These are phyloP conservation scores for Drosophila neocordata DNA, from an alignment of 1,140 invertebrate genomes.

Conservation along the genomic window DNA sequence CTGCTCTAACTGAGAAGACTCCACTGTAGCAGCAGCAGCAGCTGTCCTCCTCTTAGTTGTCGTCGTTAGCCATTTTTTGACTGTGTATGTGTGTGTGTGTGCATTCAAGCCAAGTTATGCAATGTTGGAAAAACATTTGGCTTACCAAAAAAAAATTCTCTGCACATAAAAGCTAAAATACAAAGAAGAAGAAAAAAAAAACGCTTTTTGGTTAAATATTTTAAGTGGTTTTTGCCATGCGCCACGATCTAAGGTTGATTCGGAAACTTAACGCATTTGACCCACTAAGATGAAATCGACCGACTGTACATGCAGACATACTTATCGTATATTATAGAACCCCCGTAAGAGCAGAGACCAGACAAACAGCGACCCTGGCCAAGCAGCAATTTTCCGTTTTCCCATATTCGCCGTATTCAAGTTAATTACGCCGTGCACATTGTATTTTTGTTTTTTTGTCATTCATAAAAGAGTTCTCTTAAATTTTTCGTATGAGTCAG, in stretches of 20 bases:
- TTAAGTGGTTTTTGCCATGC: constrained; percentile 76
- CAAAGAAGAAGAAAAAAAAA: too few species aligned
- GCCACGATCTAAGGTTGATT: constrained; percentile 55
- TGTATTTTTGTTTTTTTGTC: constrained; percentile 40
- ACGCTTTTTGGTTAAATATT: constrained; percentile 71
- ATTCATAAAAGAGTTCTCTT: constrained; percentile 53
- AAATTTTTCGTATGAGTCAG: constrained; percentile 3
- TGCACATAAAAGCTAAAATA: constrained; percentile 7
- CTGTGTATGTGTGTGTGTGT: background rate
- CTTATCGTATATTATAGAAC: background rate
- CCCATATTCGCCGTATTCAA: constrained; percentile 2
- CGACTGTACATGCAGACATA: constrained; percentile 23
- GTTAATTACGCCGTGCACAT: constrained; percentile 8
- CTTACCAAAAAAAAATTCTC: constrained; percentile 26
- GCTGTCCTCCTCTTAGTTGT: constrained; percentile 55
- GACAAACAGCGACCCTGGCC: constrained; percentile 3
- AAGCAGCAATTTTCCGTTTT: constrained; percentile 23
- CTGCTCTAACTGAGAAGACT: constrained; percentile 47
- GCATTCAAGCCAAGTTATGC: constrained; percentile 57
- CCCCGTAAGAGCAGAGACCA: background rate
- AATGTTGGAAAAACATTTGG: constrained; percentile 50
- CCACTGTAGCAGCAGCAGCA: constrained; percentile 13
- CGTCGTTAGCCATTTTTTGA: constrained; percentile 44
- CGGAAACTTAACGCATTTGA: constrained; percentile 73
- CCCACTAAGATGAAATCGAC: constrained; percentile 55